These are phyloP conservation scores for Eueremaeus valkanovi DNA, from an alignment of 2,888 invertebrate species.

Conservation along the genomic window DNA sequence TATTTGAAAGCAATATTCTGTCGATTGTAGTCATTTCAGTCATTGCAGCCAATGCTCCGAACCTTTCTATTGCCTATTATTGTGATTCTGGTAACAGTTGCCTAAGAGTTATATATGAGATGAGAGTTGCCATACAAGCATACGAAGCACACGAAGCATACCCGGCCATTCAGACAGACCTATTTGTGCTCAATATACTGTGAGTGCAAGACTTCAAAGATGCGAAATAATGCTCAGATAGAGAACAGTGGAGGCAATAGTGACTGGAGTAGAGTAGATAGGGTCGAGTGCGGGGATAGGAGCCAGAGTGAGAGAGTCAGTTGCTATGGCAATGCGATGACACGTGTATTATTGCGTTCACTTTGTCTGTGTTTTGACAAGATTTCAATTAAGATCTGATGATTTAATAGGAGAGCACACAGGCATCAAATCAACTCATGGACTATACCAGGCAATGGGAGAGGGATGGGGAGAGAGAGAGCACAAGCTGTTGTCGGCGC, in stretches of 20 bases:
- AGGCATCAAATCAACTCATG: conserved; percentile 14
- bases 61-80: conserved; percentile 28
- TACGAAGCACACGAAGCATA: too few species aligned
- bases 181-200: not conserved
- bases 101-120: conserved; percentile 1
- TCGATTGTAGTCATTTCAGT: conserved; percentile 10
- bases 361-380: conserved; percentile 30
- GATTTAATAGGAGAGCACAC: conserved; percentile 21
- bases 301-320: not conserved
- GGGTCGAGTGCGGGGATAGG: conserved; percentile 2
- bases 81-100: conserved; percentile 28
- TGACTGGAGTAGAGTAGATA: too few species aligned
- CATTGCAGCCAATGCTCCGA: not conserved
- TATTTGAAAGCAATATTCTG: conserved; percentile 19
- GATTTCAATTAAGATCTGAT: conserved; percentile 33
- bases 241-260: too few species aligned
- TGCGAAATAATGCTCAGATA: not conserved
- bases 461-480: not conserved
- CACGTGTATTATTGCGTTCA: conserved; percentile 28
- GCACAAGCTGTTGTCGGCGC: conserved; percentile 28
- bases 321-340: not conserved
- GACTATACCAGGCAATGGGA: not conserved
- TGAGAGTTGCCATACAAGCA: too few species aligned
- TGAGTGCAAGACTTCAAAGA: not conserved
- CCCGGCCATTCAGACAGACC: not conserved